These are phyloP conservation scores for Stegana nigrithorax DNA, from an alignment of 2,888 invertebrate species.

Conservation along the genomic window DNA sequence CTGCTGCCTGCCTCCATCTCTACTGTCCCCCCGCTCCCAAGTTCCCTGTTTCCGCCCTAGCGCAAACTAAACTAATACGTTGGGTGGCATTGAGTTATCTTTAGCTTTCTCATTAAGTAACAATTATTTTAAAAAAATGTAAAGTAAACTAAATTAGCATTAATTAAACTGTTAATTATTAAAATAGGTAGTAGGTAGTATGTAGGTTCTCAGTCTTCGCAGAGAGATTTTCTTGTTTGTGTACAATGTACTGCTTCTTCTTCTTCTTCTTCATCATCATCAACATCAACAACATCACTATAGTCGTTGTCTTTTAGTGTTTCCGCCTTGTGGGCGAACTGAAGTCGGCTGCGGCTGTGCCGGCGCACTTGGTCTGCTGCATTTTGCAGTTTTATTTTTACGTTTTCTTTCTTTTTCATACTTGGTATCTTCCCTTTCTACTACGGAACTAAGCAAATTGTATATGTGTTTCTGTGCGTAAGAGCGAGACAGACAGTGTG, in stretches of 20 bases:
- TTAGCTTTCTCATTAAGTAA: background rate
- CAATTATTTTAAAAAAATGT: slow-evolving; percentile 18
- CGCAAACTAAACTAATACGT: slow-evolving; percentile 44
- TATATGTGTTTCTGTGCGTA: background rate
- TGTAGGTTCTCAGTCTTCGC: slow-evolving; percentile 69
- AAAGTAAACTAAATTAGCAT: slow-evolving; percentile 4
- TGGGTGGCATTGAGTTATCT: slow-evolving; percentile 38
- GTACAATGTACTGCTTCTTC: too few species aligned
- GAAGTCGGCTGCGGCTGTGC: background rate
- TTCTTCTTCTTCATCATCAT: background rate
- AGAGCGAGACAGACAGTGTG: background rate
- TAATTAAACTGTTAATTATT: slow-evolving; percentile 12
- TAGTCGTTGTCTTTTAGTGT: slow-evolving; percentile 24
- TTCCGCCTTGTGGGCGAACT: background rate
- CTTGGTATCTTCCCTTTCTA: slow-evolving; percentile 15
- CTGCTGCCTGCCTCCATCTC: background rate
- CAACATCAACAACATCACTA: slow-evolving; percentile 1
- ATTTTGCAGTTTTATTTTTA: too few species aligned
- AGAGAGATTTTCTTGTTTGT: slow-evolving; percentile 66
- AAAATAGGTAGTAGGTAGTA: slow-evolving; percentile 56
- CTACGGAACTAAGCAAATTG: background rate
- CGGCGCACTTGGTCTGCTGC: too few species aligned
- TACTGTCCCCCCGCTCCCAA: too few species aligned
- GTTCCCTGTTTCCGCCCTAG: background rate
- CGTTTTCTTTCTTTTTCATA: too few species aligned